Evolutionary conservation across 2,888 invertebrate species (phyloP), one percentile per base, ranked within the genome.

Genomic region (Rhingia rostrata): DNA sequence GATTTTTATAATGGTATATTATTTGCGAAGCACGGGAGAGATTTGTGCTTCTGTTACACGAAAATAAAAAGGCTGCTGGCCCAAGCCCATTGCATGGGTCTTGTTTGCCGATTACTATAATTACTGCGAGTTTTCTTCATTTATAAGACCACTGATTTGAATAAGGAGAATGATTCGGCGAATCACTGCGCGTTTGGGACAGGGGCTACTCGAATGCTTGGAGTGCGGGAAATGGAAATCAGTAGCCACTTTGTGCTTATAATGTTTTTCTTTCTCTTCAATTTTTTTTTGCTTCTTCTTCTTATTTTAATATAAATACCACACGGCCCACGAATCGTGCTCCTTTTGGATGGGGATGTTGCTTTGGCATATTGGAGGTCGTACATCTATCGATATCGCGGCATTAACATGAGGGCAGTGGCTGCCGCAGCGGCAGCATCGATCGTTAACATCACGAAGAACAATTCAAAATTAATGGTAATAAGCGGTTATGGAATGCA

Each of bases 371-470:
- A 82, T 77, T 70, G 77, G 81, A 64, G 73, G 73, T 66, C 69
- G 84, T 70, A 80, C 80, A 84, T 84, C 84, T 84, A 84, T 84
- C 80, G 74, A 66, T 74, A 84, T 84, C 74, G 79, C 74, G 83
- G 47, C 51, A 74, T 75, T 77, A 61, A 77, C 51, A 45, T 60
- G 30, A 30, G 77, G 47, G 63, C 58, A 54, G 61, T 72, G 56
- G 37, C 54, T 51, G 53, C 22, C 22, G 22, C 14, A 61, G 81
- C 63, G 30, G 67, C 69, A 56, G 58, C 74, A 72, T 53, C 89
- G 89, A 91, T 90, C 91, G 91, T 90, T 90, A 90, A 90, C 90
- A 90, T 91, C 90, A 90, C 90, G 91, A 90, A 90, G 89, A 90
- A 90, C 89, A 90, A 90, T 90, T 90, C 90, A 90, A 90, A 90